Base-by-base conservation (phyloP, 2,797 vertebrate species). In the Toxotes lorentzi region DNA sequence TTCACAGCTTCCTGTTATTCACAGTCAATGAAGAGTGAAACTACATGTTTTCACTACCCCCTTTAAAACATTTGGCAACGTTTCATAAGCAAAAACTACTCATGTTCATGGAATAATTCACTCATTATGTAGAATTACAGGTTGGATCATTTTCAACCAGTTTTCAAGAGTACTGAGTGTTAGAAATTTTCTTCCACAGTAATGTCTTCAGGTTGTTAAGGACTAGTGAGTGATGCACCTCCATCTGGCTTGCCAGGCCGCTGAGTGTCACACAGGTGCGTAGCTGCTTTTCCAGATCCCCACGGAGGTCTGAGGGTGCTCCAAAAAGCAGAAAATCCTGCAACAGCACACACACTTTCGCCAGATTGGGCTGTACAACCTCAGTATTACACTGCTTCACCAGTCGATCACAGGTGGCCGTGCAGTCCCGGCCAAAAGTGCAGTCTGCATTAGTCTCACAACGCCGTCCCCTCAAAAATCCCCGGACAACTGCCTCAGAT, bases 151-250 rank as follows among this genome's bases (percentile, higher is more conserved):
- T 6, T 30, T 54, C 54, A 30, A 9, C 34, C 4, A 43, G 51
- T 41, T 78, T 79, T 96, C 95, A 99, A 34, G 98, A 97, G 85
- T 99, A 98, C 94, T 97, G 96, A 65, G 97, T 98, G 92, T 98
- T 95, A 0, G 98, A 99, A 82, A 99, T 99, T 92, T 97, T 94
- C 92, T 97, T 98, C 98, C 98, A 99, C 54, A 99, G 93, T 74
- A 99, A 91, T 0, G 97, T 97, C 93, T 99, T 99, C 70, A 99
- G 97, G 91, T 99, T 98, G 95, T 97, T 99, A 7, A 99, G 96
- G 78, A 99, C 96, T 2, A 99, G 94, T 0, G 98, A 97, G 80
- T 99, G 98, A 86, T 97, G 98, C 17, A 98, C 98, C 84, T 99
- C 98, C 96, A 99, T 97, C 91, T 98, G 98, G 73, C 97, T 97